These are phyloP conservation scores for Athene noctua DNA, from an alignment of 2,113 vertebrate genomes.

Conservation along the genomic window DNA sequence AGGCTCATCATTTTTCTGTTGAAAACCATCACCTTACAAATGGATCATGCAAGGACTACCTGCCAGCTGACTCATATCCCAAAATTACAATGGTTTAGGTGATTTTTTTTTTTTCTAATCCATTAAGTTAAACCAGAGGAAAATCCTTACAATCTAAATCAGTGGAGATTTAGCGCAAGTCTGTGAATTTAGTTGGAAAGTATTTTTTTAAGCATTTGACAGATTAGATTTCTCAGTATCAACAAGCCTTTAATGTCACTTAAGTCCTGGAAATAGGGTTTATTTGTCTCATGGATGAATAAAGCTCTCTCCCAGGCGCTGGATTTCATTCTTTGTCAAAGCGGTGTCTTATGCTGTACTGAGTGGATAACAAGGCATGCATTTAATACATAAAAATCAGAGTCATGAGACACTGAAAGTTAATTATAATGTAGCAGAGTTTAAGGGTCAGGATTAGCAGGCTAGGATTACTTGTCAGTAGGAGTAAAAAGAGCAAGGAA, in stretches of 20 bases:
- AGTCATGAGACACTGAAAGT: conserved; percentile 46
- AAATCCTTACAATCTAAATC: background rate
- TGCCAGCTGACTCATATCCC: background rate
- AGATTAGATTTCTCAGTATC: conserved; percentile 33
- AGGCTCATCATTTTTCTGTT: background rate
- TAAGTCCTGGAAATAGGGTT: conserved; percentile 17
- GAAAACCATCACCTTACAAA: background rate
- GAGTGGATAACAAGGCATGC: conserved; percentile 27
- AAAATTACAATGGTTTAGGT: background rate
- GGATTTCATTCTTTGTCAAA: conserved; percentile 24
- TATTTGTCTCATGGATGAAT: conserved; percentile 1
- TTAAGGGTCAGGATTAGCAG: conserved; percentile 41
- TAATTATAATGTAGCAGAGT: conserved; percentile 44
- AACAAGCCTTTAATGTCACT: conserved; percentile 2
- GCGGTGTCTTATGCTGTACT: background rate
- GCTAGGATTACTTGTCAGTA: conserved; percentile 14
- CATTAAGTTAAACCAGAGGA: background rate
- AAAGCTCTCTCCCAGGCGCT: conserved; percentile 14
- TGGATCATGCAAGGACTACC: background rate
- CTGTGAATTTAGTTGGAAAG: conserved; percentile 10
- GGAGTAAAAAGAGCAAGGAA: conserved; percentile 4
- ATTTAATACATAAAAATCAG: conserved; percentile 53
- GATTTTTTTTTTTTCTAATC: background rate
- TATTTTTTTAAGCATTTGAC: background rate
- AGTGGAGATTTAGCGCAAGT: background rate